Conservation (phyloP, 2,888 invertebrate species). For the Meiosimyza platycephala region DNA sequence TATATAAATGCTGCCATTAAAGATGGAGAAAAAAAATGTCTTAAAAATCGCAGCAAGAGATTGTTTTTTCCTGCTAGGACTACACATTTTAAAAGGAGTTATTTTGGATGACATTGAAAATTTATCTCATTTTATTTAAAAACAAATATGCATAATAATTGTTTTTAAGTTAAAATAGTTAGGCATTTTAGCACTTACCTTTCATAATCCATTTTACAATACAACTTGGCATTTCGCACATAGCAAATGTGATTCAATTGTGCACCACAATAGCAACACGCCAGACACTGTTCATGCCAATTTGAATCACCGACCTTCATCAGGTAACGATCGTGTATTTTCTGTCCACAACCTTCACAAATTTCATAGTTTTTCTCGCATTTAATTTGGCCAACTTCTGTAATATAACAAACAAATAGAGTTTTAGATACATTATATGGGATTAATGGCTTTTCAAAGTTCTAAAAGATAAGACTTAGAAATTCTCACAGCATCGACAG, state of each 20-base stretch:
- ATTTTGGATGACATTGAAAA: no score
- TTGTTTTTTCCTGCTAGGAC: no score
- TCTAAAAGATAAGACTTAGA: no score
- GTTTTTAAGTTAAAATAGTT: no score
- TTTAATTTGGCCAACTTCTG: conserved; percentile 74
- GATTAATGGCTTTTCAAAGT: no score
- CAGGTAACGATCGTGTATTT: conserved; percentile 94
- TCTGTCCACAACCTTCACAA: conserved; percentile 94
- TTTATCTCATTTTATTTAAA: no score
- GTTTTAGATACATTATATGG: no score
- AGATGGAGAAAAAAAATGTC: no score
- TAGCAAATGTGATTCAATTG: conserved; percentile 94
- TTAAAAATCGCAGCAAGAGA: no score
- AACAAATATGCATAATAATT: no score
- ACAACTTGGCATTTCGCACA: conserved; percentile 91
- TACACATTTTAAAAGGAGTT: background rate
- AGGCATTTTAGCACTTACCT: conserved; percentile 73
- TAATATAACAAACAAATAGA: conserved; percentile 36
- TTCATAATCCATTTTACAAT: conserved; percentile 98
- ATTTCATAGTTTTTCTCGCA: conserved; percentile 86
- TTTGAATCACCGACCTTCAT: conserved; percentile 94
- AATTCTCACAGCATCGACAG: no score
- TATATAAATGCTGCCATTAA: no score
- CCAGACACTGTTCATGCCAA: conserved; percentile 97
- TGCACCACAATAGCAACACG: conserved; percentile 93